These are phyloP conservation scores for Octodonta nipae DNA, from an alignment of 2,888 invertebrate genomes.

Conservation along the genomic window DNA sequence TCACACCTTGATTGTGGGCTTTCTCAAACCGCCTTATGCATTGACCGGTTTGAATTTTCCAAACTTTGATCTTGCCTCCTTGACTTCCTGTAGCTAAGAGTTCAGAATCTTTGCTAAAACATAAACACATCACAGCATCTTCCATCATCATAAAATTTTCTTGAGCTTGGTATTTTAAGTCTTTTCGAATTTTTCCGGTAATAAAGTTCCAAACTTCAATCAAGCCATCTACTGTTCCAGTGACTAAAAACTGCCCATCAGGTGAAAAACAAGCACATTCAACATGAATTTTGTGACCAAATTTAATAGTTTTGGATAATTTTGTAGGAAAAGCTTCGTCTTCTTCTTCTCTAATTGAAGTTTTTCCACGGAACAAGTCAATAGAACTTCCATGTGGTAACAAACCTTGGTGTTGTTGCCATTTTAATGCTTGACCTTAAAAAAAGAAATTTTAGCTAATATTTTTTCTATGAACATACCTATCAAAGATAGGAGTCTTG, in stretches of 20 bases:
- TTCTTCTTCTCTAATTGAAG: constrained; percentile 93
- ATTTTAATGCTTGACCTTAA: constrained; percentile 93
- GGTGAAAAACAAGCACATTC: constrained; percentile 96
- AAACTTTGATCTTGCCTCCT: too few species aligned
- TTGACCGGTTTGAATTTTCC: too few species aligned
- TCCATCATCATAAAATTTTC: too few species aligned
- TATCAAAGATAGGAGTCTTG: constrained; percentile 78
- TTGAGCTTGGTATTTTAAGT: constrained; percentile 97
- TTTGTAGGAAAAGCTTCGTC: constrained; percentile 97
- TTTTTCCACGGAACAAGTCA: constrained; percentile 89
- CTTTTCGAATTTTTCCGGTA: constrained; percentile 96
- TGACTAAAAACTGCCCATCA: constrained; percentile 95
- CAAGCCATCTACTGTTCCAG: constrained; percentile 96
- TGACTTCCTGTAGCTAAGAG: too few species aligned
- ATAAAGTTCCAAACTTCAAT: constrained; percentile 99
- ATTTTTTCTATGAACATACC: too few species aligned
- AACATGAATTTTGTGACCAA: constrained; percentile 92
- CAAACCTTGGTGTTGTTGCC: constrained; percentile 98
- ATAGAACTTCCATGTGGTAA: constrained; percentile 93
- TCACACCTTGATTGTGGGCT: too few species aligned
- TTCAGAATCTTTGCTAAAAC: too few species aligned
- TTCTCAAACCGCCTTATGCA: too few species aligned
- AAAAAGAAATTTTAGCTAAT: too few species aligned
- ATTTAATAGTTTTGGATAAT: constrained; percentile 88
- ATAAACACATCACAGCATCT: too few species aligned